phyloP scores from a whole-genome alignment of 2,113 vertebrate genomes.

The Grus americana region DNA sequence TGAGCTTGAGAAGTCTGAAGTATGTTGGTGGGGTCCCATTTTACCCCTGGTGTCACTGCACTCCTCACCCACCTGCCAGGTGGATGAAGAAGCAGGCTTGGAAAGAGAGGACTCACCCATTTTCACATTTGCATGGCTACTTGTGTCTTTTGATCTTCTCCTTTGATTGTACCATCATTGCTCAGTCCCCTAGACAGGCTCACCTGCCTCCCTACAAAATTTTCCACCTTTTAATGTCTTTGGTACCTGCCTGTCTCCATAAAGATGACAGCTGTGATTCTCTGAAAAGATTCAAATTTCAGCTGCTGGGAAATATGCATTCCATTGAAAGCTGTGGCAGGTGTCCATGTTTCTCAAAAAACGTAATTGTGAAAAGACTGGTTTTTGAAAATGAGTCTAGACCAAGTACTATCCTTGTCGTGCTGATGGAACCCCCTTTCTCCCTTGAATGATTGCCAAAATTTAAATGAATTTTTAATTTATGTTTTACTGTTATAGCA shows the following conservation, averaged over 20 bases:
- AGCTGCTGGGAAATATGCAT: neutral
- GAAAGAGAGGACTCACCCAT: neutral
- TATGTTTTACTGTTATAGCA: neutral
- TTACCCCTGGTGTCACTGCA: neutral
- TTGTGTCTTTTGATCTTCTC: neutral
- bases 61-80: neutral
- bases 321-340: neutral
- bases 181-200: neutral
- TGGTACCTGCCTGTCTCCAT: neutral
- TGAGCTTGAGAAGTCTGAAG: neutral
- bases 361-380: neutral
- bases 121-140: neutral
- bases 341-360: neutral
- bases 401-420: neutral
- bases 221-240: neutral
- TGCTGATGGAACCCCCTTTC: neutral
- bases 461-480: neutral
- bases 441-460: neutral
- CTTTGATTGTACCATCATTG: neutral
- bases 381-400: neutral
- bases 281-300: neutral
- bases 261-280: neutral
- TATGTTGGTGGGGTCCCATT: neutral
- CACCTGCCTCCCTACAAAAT: neutral
- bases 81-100: neutral